Percentiles rank a stretch among this genome's conserved stretches.
Evolutionary conservation across 2,888 invertebrate species (phyloP).

Genomic region (Apamea epomidion): DNA sequence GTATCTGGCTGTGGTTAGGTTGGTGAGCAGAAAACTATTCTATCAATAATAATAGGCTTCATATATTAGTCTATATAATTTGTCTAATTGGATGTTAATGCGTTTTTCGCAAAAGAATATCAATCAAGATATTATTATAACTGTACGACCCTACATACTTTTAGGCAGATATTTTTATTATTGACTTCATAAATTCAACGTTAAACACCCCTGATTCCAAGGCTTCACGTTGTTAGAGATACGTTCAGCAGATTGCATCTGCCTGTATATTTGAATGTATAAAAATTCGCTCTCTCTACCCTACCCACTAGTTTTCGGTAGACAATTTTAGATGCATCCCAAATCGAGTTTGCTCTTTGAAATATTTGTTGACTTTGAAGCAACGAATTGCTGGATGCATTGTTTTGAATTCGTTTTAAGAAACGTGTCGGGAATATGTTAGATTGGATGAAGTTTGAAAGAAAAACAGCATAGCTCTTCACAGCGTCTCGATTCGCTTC

Average conservation of each 20-base stretch:
- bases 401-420: conserved; percentile 47
- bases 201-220: conserved; percentile 31
- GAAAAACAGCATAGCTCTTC: neutral
- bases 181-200: neutral
- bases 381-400: conserved; percentile 41
- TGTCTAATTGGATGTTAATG: neutral
- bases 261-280: conserved; percentile 44
- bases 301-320: conserved; percentile 27
- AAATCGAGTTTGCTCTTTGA: conserved; percentile 50
- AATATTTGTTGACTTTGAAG: conserved; percentile 51
- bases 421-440: conserved; percentile 25
- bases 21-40: neutral
- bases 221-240: conserved; percentile 33
- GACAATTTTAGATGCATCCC: conserved; percentile 37
- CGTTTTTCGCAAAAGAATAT: neutral
- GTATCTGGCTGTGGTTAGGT: neutral
- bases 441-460: neutral
- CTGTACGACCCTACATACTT: neutral
- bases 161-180: no score
- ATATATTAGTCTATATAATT: neutral
- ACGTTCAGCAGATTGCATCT: conserved; percentile 47
- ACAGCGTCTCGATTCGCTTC: no score
- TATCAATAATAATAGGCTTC: neutral
- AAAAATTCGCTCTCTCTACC: conserved; percentile 35
- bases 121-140: neutral